Evolutionary conservation across 1,140 invertebrate genomes (phyloP).

Genomic region (Gryllus bimaculatus): DNA sequence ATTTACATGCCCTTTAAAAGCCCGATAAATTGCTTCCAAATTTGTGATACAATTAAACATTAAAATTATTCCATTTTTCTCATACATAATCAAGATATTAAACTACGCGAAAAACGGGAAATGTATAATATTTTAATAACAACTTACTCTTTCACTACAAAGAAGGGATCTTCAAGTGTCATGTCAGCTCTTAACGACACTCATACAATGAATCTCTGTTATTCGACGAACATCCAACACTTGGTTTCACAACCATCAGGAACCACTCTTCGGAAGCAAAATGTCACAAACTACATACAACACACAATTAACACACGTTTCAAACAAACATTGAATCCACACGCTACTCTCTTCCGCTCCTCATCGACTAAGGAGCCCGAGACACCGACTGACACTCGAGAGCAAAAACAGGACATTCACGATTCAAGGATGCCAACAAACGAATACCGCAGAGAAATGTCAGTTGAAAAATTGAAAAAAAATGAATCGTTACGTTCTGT

Average conservation of each 20-base stretch:
- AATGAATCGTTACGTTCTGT: too few species aligned
- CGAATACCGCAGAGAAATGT: neutral
- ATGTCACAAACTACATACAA: neutral
- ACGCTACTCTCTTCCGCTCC: neutral
- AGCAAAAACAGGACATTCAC: neutral
- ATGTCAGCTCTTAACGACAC: constrained; percentile 47
- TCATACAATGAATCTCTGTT: constrained; percentile 21
- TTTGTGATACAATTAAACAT: too few species aligned
- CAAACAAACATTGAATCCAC: neutral
- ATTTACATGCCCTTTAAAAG: constrained; percentile 6
- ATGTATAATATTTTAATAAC: too few species aligned
- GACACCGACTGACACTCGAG: neutral
- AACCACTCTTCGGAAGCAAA: neutral
- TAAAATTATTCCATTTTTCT: too few species aligned
- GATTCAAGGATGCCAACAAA: neutral
- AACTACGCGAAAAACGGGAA: too few species aligned
- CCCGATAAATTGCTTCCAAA: too few species aligned
- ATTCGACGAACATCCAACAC: neutral
- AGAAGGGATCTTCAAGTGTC: constrained; percentile 92
- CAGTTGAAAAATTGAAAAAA: too few species aligned
- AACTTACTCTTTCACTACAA: constrained; percentile 91
- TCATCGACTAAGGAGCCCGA: neutral
- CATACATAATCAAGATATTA: too few species aligned
- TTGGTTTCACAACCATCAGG: constrained; percentile 13
- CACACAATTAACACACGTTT: neutral